These are phyloP conservation scores for Sebastes melanostomus DNA, from an alignment of 2,797 vertebrate species.

Conservation along the genomic window DNA sequence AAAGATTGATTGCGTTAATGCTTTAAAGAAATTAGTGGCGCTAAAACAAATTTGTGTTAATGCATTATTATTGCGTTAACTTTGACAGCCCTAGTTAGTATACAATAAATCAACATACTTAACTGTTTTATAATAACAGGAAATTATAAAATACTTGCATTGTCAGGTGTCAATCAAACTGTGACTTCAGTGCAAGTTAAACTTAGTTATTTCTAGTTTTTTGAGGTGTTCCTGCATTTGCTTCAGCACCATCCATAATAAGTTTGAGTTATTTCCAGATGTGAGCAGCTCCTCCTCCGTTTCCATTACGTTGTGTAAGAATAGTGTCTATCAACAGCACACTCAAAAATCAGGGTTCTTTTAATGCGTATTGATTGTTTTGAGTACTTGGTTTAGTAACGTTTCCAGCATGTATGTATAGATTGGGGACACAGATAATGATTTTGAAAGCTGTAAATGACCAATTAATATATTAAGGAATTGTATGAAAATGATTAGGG, in stretches of 20 bases:
- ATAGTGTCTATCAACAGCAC: too few relatives aligned
- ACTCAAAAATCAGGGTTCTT: too few relatives aligned
- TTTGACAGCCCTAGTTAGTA: neutral
- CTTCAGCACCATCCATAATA: neutral
- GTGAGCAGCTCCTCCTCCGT: too few relatives aligned
- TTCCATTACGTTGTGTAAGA: too few relatives aligned
- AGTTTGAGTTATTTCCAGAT: too few relatives aligned
- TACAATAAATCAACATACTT: neutral
- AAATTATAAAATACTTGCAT: neutral
- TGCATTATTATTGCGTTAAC: too few relatives aligned
- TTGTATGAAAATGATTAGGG: neutral
- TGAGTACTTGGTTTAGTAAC: too few relatives aligned
- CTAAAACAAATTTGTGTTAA: too few relatives aligned
- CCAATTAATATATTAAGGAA: neutral
- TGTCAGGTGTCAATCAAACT: neutral
- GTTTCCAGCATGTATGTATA: too few relatives aligned
- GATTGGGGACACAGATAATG: neutral
- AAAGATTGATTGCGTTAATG: too few relatives aligned
- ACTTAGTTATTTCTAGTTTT: neutral
- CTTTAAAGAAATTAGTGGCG: too few relatives aligned
- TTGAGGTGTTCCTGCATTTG: neutral
- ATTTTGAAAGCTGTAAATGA: neutral
- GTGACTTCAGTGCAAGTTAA: neutral
- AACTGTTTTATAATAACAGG: neutral
- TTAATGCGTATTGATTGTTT: too few relatives aligned